phyloP scores from a whole-genome alignment of 2,888 invertebrate genomes.

The Syrphus vitripennis region DNA sequence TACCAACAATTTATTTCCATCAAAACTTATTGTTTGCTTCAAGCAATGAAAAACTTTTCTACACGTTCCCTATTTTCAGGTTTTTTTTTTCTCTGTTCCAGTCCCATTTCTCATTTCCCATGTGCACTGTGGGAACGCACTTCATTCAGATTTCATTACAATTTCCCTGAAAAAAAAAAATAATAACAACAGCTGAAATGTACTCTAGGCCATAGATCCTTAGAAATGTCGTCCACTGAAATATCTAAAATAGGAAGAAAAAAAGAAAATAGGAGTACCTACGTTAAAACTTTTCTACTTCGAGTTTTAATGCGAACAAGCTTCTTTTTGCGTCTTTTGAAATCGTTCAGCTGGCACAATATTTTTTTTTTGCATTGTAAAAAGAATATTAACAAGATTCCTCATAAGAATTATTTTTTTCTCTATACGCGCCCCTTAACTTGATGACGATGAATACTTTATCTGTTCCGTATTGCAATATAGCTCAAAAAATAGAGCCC shows the following conservation, averaged over 20 bases:
- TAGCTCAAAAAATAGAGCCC: too few relatives aligned
- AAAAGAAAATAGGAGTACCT: slow-evolving; percentile 1
- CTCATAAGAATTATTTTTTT: background rate
- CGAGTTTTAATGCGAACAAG: slow-evolving; percentile 35
- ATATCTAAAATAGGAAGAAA: background rate
- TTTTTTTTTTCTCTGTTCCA: background rate
- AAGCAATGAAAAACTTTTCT: slow-evolving; percentile 47
- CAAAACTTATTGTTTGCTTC: slow-evolving; percentile 60
- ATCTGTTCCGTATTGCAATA: too few relatives aligned
- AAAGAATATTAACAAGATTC: slow-evolving; percentile 17
- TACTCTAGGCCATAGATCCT: slow-evolving; percentile 28
- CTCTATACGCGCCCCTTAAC: too few relatives aligned
- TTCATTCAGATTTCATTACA: slow-evolving; percentile 56
- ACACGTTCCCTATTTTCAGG: background rate
- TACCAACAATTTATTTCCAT: slow-evolving; percentile 61
- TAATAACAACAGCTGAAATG: slow-evolving; percentile 41
- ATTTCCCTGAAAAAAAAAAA: slow-evolving; percentile 36
- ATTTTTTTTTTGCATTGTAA: slow-evolving; percentile 35
- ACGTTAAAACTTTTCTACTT: slow-evolving; percentile 46
- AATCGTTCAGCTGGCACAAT: slow-evolving; percentile 39
- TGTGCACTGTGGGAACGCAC: slow-evolving; percentile 39
- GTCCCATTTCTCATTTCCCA: background rate
- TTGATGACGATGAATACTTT: too few relatives aligned
- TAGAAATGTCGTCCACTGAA: background rate
- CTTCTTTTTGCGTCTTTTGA: slow-evolving; percentile 26